Base-by-base conservation (phyloP, 2,797 vertebrate species). In the Rousettus madagascariensis region DNA sequence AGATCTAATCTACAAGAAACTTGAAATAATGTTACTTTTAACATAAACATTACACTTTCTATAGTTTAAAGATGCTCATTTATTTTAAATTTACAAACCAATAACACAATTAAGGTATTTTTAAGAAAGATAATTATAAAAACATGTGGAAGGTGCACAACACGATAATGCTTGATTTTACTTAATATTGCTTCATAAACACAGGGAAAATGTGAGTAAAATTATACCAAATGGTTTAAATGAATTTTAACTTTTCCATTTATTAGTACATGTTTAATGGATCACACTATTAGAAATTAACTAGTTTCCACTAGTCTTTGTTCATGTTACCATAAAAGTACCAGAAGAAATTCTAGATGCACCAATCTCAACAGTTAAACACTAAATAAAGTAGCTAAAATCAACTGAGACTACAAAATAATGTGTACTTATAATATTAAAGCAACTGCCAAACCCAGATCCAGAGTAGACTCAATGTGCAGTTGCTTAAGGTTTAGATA, bases 71-170 rank as follows among this genome's bases (percentile, higher is more conserved):
- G 71, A 87, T 51, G 19, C 20, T 46, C 36, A 20, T 75, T 74
- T 78, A 87, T 33, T 79, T 85, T 90, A 57, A 72, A 55, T 74
- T 75, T 74, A 91, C 75, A 74, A 43, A 33, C 75, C 53, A 86
- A 90, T 6, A 78, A 46, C 38, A 84, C 51, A 72, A 63, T 8
- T 57, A 84, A 71, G 30, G 9, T 46, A 43, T 91, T 68, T 90
- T 72, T 84, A 83, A 94, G 38, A 94, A 90, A 92, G 9, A 83
- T 59, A 36, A 57, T 71, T 93, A 77, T 83, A 86, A 90, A 46
- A 5, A 26, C 26, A 33, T 28, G 24, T 41, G 8, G 30, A 91
- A 91, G 30, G 74, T 61, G 19, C 2, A 59, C 51, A 80, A 75
- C 53, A 88, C 5, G 0, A 46, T 77, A 26, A 61, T 92, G 33